Evolutionary conservation across 2,888 invertebrate genomes (phyloP).

Genomic region (Gibbula magus): DNA sequence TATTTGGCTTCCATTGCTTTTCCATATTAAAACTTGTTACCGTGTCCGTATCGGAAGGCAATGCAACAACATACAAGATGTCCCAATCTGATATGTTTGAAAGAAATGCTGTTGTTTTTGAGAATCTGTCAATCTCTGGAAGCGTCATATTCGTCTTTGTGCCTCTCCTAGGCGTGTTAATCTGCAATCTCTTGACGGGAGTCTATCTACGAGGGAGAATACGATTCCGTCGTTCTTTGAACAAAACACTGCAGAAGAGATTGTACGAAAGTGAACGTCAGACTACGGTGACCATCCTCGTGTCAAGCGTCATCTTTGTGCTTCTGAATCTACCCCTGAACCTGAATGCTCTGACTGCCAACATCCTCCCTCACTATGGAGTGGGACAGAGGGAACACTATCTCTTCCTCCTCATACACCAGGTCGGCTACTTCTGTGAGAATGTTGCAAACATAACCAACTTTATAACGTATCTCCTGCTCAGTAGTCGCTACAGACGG

Average conservation of each 20-base stretch:
- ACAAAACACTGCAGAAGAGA: neutral
- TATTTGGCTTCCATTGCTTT: neutral
- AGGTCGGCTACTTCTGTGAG: slow-evolving; percentile 1
- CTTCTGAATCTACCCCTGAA: slow-evolving; percentile 9
- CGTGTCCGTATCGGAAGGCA: neutral
- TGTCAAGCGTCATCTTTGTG: slow-evolving; percentile 21
- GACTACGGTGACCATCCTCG: slow-evolving; percentile 10
- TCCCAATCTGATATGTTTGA: neutral
- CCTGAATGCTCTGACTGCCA: neutral
- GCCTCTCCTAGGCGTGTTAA: neutral
- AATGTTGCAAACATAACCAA: neutral
- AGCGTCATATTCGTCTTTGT: slow-evolving; percentile 10
- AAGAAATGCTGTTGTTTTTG: neutral
- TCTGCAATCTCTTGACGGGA: neutral
- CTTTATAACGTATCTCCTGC: slow-evolving; percentile 8
- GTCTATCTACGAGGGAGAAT: neutral
- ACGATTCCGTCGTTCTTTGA: neutral
- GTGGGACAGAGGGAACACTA: neutral
- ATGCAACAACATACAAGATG: neutral
- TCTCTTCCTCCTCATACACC: neutral
- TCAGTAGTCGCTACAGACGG: neutral
- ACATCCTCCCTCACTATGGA: neutral
- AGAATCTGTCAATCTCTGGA: neutral
- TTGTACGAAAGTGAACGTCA: neutral
- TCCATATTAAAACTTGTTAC: neutral